Percentiles rank a stretch among this genome's conserved stretches.
Conservation (phyloP, 2,888 invertebrate genomes). For the Tromatobia lineatoria region DNA sequence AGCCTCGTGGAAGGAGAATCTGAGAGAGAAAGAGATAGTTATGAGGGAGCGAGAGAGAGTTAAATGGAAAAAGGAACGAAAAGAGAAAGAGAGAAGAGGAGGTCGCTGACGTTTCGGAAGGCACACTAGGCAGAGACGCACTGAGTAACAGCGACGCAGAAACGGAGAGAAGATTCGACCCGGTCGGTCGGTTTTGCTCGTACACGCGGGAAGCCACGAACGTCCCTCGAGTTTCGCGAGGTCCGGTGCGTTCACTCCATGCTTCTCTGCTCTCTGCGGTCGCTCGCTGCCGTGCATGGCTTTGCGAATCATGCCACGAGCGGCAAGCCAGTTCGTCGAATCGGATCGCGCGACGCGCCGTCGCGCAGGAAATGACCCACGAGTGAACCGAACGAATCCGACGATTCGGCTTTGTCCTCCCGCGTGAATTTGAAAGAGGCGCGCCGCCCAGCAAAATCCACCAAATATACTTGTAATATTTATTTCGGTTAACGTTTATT, state of each 20-base stretch:
- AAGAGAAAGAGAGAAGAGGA: conserved; percentile 29
- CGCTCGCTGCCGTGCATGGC: neutral
- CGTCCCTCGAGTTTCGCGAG: conserved; percentile 51
- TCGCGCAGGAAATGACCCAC: conserved; percentile 62
- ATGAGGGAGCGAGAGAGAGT: neutral
- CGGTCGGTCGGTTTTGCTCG: conserved; percentile 12
- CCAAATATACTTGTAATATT: neutral
- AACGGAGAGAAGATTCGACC: conserved; percentile 57
- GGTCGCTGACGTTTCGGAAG: conserved; percentile 65
- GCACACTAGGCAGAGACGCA: conserved; percentile 29
- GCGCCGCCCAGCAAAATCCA: neutral
- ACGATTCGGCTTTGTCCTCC: conserved; percentile 33
- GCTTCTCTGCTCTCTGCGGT: conserved; percentile 2
- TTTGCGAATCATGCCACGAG: conserved; percentile 18
- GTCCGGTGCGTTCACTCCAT: conserved; percentile 29
- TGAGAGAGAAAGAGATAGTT: conserved; percentile 15
- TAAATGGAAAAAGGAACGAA: conserved; percentile 5
- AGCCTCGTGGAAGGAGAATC: conserved; percentile 39
- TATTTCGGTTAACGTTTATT: neutral
- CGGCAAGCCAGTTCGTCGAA: conserved; percentile 52
- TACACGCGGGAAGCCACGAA: conserved; percentile 54
- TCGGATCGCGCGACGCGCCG: conserved; percentile 54
- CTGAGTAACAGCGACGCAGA: neutral
- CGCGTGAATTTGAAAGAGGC: conserved; percentile 16
- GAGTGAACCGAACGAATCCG: conserved; percentile 36